Conservation (phyloP, 2,113 vertebrate genomes). For the Ptyas mucosa region DNA sequence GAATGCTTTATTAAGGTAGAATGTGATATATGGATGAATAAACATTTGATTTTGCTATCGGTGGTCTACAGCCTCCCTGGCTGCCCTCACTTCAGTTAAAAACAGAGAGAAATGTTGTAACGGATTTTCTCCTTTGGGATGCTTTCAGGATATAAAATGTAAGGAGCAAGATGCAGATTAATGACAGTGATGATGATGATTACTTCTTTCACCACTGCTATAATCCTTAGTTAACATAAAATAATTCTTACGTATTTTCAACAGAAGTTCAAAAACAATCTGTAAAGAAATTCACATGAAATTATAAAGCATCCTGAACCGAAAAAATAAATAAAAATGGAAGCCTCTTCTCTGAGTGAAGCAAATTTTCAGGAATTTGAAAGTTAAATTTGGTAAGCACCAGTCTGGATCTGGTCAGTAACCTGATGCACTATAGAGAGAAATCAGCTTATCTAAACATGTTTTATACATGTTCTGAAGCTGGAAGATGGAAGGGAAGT, state of each 20-base stretch:
- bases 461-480: neutral
- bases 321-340: too few relatives aligned
- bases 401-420: neutral
- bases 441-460: neutral
- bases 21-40: neutral
- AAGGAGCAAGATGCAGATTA: neutral
- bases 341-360: neutral
- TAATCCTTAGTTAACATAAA: neutral
- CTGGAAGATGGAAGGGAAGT: neutral
- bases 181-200: neutral
- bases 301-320: neutral
- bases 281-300: neutral
- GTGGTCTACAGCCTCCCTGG: neutral
- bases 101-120: neutral
- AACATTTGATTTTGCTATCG: neutral
- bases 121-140: neutral
- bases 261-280: neutral
- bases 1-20: neutral
- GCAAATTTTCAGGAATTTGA: neutral
- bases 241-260: neutral
- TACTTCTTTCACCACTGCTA: neutral
- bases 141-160: neutral
- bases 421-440: neutral
- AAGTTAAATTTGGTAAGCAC: neutral
- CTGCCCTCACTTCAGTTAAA: neutral